Percentiles rank a stretch among this genome's conserved stretches.
Conservation (phyloP, 92 coral and sea anemone genomes). For the Meandrina meandrites region DNA sequence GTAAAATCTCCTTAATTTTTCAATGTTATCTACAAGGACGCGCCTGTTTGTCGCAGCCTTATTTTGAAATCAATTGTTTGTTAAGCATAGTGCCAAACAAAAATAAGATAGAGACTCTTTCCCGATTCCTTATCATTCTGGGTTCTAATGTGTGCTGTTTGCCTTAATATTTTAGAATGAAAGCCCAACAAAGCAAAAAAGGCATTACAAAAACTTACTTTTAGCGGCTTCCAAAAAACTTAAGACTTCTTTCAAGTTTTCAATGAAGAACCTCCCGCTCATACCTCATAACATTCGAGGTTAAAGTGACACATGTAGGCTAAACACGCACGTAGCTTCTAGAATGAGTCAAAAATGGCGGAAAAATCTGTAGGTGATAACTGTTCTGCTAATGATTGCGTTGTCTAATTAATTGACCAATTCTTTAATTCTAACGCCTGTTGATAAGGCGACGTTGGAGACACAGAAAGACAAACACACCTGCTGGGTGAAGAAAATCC, state of each 20-base stretch:
- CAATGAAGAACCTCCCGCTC: not conserved
- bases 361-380: not conserved
- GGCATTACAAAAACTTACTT: not conserved
- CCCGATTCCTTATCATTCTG: not conserved
- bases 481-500: not conserved
- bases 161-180: not conserved
- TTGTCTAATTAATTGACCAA: not conserved
- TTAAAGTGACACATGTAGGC: not conserved
- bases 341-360: not conserved
- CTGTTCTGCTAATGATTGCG: not conserved
- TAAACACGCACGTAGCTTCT: not conserved
- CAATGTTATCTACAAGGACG: not conserved
- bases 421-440: slow-evolving; percentile 7
- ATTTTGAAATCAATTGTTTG: not conserved
- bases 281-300: too few relatives aligned
- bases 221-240: not conserved
- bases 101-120: not conserved
- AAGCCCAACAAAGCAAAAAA: not conserved
- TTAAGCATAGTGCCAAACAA: not conserved
- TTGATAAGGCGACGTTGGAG: not conserved
- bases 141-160: not conserved
- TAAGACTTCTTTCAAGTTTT: too few relatives aligned
- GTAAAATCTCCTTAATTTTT: not conserved
- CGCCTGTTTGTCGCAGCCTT: not conserved
- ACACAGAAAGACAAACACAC: not conserved